phyloP scores from a whole-genome alignment of 2,888 invertebrate species.

The Aleiodes alternator region DNA sequence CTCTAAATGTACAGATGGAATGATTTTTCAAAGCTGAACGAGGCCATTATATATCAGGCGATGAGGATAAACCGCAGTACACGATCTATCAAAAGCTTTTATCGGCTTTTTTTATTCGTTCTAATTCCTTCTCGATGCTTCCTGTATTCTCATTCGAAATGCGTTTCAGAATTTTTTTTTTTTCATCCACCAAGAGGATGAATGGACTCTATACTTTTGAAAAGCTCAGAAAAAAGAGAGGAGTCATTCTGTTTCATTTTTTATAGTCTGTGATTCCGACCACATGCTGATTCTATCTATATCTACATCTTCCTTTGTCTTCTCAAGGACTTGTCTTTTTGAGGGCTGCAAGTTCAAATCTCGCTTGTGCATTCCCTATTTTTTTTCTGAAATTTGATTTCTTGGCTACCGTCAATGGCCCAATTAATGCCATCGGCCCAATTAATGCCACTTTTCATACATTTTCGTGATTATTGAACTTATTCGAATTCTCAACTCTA shows the following conservation, averaged over 20 bases:
- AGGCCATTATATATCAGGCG: conserved; percentile 3
- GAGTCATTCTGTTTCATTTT: neutral
- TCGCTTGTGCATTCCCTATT: no score
- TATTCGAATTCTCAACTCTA: no score
- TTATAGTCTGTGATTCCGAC: no score
- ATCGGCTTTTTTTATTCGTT: conserved; percentile 1
- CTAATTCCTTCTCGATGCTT: neutral
- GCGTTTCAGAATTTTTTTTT: conserved; percentile 11
- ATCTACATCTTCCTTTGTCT: no score
- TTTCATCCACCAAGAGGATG: neutral
- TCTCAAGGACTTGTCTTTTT: no score
- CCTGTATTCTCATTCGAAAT: conserved; percentile 1
- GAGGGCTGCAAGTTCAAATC: no score
- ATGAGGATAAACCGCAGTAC: conserved; percentile 18
- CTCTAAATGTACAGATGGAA: neutral
- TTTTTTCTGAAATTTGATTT: no score
- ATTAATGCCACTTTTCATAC: no score
- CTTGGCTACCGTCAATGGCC: no score
- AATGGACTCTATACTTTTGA: conserved; percentile 13
- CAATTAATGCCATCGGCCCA: no score
- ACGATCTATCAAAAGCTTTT: conserved; percentile 7
- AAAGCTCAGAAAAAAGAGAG: neutral
- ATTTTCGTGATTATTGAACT: no score
- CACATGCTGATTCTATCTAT: neutral
- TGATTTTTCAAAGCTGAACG: conserved; percentile 15